Conservation (phyloP, 2,113 vertebrate species). For the Meles meles region DNA sequence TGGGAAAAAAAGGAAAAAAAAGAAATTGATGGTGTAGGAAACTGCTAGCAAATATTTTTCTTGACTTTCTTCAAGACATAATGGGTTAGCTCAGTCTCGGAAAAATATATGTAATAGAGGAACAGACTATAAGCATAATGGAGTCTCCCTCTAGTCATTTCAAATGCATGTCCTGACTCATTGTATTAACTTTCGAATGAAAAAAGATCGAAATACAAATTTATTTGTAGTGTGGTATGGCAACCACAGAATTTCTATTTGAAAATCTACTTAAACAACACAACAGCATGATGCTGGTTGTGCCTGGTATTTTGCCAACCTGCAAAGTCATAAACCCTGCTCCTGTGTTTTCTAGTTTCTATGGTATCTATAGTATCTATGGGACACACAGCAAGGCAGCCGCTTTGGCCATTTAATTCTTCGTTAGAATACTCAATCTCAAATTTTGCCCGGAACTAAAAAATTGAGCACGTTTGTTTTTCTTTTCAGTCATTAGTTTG, state of each 20-base stretch:
- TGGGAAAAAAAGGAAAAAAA: no score
- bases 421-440: background rate
- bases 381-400: no score
- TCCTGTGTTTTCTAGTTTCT: no score
- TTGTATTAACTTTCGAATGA: conserved; percentile 36
- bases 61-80: conserved; percentile 35
- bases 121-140: background rate
- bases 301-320: no score
- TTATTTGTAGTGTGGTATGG: background rate
- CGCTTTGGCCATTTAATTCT: background rate
- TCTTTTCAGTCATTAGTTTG: conserved; percentile 3
- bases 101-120: background rate
- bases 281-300: no score
- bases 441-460: conserved; percentile 18
- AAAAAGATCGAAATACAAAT: conserved; percentile 35
- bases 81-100: background rate
- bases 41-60: conserved; percentile 29
- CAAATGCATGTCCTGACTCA: conserved; percentile 8
- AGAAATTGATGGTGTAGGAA: background rate
- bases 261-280: no score
- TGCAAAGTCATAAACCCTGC: no score
- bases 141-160: background rate
- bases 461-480: background rate
- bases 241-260: no score
- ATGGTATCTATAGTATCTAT: no score